phyloP scores from a whole-genome alignment of 2,888 invertebrate genomes.

The Stegophylla sp. region DNA sequence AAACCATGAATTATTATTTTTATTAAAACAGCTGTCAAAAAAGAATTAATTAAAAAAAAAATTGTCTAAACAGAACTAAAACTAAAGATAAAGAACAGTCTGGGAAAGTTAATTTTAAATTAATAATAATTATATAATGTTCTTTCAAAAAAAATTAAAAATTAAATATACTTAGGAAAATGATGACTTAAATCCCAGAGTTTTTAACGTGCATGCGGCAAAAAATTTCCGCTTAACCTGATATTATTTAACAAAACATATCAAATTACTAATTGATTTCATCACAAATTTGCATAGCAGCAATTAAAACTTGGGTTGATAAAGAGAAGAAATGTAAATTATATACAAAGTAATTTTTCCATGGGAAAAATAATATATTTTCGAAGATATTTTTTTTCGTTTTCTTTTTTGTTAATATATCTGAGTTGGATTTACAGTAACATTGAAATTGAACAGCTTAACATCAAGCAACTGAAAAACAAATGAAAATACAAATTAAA shows the following conservation, averaged over 20 bases:
- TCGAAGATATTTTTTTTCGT: conserved; percentile 14
- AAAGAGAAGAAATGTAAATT: conserved; percentile 50
- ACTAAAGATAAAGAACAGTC: conserved; percentile 58
- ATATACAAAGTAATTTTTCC: conserved; percentile 55
- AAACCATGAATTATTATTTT: conserved; percentile 32
- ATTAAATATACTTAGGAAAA: conserved; percentile 58
- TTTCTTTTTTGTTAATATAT: neutral
- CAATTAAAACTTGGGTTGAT: conserved; percentile 47
- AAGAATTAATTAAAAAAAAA: conserved; percentile 39
- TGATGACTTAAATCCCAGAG: conserved; percentile 45
- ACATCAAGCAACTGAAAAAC: conserved; percentile 54
- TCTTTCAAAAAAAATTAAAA: conserved; percentile 56
- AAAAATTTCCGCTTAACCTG: conserved; percentile 17
- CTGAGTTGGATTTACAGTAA: conserved; percentile 33
- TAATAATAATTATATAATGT: conserved; percentile 52
- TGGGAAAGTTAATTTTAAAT: conserved; percentile 55
- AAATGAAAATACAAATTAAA: conserved; percentile 1
- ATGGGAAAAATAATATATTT: conserved; percentile 39
- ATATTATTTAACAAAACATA: conserved; percentile 30
- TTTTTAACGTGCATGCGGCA: conserved; percentile 46
- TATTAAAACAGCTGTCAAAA: conserved; percentile 51
- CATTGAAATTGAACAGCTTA: conserved; percentile 4
- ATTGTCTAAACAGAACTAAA: conserved; percentile 53
- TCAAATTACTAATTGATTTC: conserved; percentile 37
- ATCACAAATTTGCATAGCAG: conserved; percentile 48